Conservation (phyloP, 2,797 vertebrate genomes). For the Bradypus variegatus region DNA sequence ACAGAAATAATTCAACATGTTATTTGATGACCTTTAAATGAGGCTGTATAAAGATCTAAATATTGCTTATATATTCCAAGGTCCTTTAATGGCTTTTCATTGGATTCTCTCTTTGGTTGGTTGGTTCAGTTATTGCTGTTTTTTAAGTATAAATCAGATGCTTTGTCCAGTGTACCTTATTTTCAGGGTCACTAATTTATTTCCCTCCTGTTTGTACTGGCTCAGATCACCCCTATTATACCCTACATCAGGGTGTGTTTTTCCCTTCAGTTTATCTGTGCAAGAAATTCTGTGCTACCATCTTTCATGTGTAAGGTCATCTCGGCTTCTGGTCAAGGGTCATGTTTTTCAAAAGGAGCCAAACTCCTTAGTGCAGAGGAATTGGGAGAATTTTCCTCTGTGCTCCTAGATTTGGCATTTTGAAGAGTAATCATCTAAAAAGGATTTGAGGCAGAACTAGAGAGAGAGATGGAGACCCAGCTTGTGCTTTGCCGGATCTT, state of each 20-base stretch:
- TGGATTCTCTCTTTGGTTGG: background rate
- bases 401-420: background rate
- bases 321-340: background rate
- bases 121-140: background rate
- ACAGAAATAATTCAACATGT: background rate
- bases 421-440: background rate
- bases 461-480: no score
- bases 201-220: no score
- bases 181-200: no score
- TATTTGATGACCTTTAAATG: background rate
- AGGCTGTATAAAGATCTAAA: background rate
- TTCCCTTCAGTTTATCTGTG: background rate
- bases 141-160: background rate
- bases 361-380: background rate
- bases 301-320: background rate
- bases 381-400: background rate
- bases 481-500: background rate
- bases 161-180: background rate
- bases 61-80: background rate
- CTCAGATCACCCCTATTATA: background rate
- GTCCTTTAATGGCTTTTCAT: background rate
- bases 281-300: background rate
- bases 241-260: accelerated
- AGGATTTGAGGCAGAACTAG: background rate
- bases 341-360: background rate